These are phyloP conservation scores for Catotricha subobsoleta DNA, from an alignment of 2,888 invertebrate genomes.

Conservation along the genomic window DNA sequence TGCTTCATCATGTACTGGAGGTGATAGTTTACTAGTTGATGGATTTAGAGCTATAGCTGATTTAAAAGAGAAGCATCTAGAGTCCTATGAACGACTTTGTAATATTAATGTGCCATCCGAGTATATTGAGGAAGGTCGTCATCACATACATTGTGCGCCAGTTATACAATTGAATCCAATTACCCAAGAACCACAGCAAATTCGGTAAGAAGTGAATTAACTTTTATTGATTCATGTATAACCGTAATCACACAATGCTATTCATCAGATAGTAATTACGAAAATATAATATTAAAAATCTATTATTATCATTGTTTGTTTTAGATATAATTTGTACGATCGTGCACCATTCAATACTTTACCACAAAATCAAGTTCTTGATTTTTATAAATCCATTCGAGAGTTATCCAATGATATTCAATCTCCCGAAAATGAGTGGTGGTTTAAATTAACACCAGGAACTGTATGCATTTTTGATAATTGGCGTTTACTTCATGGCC, in stretches of 20 bases:
- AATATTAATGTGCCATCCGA: slow-evolving; percentile 40
- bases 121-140: slow-evolving; percentile 43
- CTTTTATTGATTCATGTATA: background rate
- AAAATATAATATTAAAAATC: background rate
- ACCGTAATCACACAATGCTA: background rate
- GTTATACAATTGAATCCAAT: slow-evolving; percentile 38
- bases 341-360: slow-evolving; percentile 42
- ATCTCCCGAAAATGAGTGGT: slow-evolving; percentile 34
- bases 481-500: slow-evolving; percentile 59
- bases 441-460: slow-evolving; percentile 46
- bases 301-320: background rate
- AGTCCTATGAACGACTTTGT: slow-evolving; percentile 40
- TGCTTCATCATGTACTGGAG: slow-evolving; percentile 42
- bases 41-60: slow-evolving; percentile 47
- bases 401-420: slow-evolving; percentile 35
- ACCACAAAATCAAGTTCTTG: slow-evolving; percentile 32
- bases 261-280: background rate
- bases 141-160: slow-evolving; percentile 38
- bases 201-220: slow-evolving; percentile 30
- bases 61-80: slow-evolving; percentile 34
- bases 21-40: slow-evolving; percentile 55
- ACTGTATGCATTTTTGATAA: slow-evolving; percentile 57
- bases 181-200: slow-evolving; percentile 38
- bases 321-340: slow-evolving; percentile 56
- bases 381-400: slow-evolving; percentile 43